Base-by-base conservation (phyloP, 1,140 invertebrate species). In the Orchesella cincta region DNA sequence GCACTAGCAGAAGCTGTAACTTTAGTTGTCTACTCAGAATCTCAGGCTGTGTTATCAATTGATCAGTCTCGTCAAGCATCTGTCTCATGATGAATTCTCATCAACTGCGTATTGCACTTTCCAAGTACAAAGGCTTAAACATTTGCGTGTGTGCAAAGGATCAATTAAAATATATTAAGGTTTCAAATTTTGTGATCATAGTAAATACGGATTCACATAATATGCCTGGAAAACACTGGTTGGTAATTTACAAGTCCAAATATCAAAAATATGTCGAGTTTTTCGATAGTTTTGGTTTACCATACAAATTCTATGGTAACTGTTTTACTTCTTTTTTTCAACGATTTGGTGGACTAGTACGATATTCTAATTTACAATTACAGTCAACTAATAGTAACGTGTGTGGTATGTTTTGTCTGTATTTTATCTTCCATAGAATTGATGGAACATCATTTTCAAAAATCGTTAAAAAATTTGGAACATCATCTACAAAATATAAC, bases 1-100 rank as follows among this genome's bases (percentile, higher is more conserved):
- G 28, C 67, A 12, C 31, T 71, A 26, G 18, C 31, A 3, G 67
- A 71, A 36, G 67, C 67, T 8, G 67, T 71, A 26, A 71, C 29
- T 71, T 71, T 33, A 20, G 5, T 71, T 12, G 67, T 71, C 16
- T 34, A 71, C 23, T 71, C 67, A 20, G 67, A 71, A 34, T 36
- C 29, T 12, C 67, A 71, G 31, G 34, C 8, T 12, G 23, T 71
- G 5, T 23, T 71, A 34, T 12, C 29, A 31, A 12, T 71, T 8
- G 67, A 71, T 34, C 12, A 71, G 23, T 12, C 12, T 31, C 67
- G 67, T 14, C 67, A 71, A 14, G 34, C 34, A 12, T 3, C 33
- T 12, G 20, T 71, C 12, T 36, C 18, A 33, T 71, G 31, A 71
- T 71, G 29, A 29, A 71, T 71, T 12, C 67, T 8, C 12, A 71